Evolutionary conservation across 2,888 invertebrate genomes (phyloP).

Genomic region (Craniophora ligustri): DNA sequence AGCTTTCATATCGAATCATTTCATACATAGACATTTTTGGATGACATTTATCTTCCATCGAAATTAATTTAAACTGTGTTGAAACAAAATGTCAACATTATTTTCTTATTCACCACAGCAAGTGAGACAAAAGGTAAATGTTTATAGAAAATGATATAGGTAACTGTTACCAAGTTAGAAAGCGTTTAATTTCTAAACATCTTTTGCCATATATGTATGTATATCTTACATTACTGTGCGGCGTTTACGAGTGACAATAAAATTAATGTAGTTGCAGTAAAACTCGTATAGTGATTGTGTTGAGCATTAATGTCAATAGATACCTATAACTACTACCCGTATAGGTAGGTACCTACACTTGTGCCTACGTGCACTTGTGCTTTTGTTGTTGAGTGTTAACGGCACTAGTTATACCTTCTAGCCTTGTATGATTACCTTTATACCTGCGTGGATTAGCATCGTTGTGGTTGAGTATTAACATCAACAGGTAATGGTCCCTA

Average conservation of each 20-base stretch:
- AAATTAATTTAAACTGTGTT: conserved; percentile 41
- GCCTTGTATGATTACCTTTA: too few species aligned
- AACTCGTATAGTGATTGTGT: conserved; percentile 40
- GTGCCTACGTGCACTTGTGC: conserved; percentile 23
- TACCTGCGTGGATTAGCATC: too few species aligned
- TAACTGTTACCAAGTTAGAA: conserved; percentile 40
- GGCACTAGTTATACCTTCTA: too few species aligned
- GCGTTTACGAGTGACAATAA: conserved; percentile 53
- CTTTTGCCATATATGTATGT: conserved; percentile 22
- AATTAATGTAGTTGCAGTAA: conserved; percentile 42
- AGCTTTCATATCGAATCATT: conserved; percentile 59
- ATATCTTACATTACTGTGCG: conserved; percentile 40
- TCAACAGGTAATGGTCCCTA: too few species aligned
- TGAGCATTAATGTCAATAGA: conserved; percentile 15
- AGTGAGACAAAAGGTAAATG: neutral
- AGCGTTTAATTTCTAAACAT: conserved; percentile 37
- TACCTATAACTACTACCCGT: conserved; percentile 2
- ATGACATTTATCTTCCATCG: conserved; percentile 47
- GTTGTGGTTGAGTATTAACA: too few species aligned
- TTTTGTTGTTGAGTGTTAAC: too few species aligned
- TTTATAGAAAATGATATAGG: neutral
- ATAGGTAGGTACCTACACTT: conserved; percentile 1
- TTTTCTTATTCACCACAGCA: neutral
- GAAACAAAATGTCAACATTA: conserved; percentile 11
- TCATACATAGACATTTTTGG: conserved; percentile 45